Conservation (phyloP, 2,888 invertebrate genomes). For the Pammene aurita region DNA sequence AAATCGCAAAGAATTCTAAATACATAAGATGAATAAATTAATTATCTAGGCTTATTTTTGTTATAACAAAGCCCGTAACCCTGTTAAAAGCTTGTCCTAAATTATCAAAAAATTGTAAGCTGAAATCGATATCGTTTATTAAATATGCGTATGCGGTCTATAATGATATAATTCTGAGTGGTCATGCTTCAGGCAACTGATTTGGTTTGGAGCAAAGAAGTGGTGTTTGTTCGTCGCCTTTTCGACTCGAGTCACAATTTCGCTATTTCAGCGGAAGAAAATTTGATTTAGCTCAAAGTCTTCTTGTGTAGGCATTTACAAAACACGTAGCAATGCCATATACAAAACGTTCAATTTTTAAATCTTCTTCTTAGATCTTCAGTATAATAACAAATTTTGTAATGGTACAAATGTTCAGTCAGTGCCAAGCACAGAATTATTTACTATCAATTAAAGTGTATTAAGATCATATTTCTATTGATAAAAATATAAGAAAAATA, state of each 20-base stretch:
- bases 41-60: background rate
- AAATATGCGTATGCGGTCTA: conserved; percentile 1
- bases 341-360: too few species aligned
- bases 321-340: conserved; percentile 1
- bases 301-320: too few species aligned
- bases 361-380: too few species aligned
- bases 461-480: background rate
- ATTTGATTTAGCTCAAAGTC: background rate
- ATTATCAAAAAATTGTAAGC: background rate
- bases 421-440: background rate
- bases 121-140: background rate
- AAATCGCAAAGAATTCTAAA: conserved; percentile 8
- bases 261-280: background rate
- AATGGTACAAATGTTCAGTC: conserved; percentile 13
- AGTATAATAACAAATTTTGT: background rate
- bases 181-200: too few species aligned
- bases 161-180: background rate
- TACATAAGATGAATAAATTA: too few species aligned
- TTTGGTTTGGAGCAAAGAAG: too few species aligned
- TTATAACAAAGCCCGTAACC: conserved; percentile 1
- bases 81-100: conserved; percentile 7
- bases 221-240: too few species aligned
- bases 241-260: background rate
- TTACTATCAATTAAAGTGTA: background rate
- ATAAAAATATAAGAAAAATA: background rate